Evolutionary conservation across 1,140 invertebrate genomes (phyloP).

Genomic region (Euschistus heros): DNA sequence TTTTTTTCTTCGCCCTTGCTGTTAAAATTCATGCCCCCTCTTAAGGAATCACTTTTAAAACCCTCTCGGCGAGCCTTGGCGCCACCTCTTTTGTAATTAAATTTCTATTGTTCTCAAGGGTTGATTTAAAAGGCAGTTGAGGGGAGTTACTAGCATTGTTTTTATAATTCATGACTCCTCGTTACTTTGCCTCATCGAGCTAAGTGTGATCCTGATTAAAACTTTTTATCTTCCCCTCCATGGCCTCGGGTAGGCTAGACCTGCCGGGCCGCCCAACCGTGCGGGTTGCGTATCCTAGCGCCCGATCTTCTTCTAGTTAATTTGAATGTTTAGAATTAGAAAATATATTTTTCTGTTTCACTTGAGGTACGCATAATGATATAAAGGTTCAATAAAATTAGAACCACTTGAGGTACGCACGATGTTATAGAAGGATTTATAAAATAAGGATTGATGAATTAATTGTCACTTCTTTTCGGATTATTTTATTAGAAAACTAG

Average conservation of each 20-base stretch:
- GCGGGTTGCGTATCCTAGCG: not conserved
- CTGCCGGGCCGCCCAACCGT: not conserved
- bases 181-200: no score
- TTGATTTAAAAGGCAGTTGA: conserved; percentile 15
- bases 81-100: conserved; percentile 11
- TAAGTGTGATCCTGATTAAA: no score
- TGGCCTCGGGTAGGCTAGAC: not conserved
- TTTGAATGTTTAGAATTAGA: no score
- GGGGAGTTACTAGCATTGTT: conserved; percentile 5
- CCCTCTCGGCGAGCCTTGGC: not conserved
- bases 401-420: no score
- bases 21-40: conserved; percentile 10
- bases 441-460: no score
- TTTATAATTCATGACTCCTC: conserved; percentile 9
- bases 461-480: no score
- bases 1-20: not conserved
- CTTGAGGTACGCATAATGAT: no score
- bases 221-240: not conserved
- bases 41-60: conserved; percentile 12
- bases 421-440: no score
- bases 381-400: no score
- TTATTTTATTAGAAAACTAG: no score
- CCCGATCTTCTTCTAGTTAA: no score
- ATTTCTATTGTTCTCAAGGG: conserved; percentile 9
- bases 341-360: no score